These are phyloP conservation scores for Okamejei kenojei DNA, from an alignment of 2,797 vertebrate genomes.

Conservation along the genomic window DNA sequence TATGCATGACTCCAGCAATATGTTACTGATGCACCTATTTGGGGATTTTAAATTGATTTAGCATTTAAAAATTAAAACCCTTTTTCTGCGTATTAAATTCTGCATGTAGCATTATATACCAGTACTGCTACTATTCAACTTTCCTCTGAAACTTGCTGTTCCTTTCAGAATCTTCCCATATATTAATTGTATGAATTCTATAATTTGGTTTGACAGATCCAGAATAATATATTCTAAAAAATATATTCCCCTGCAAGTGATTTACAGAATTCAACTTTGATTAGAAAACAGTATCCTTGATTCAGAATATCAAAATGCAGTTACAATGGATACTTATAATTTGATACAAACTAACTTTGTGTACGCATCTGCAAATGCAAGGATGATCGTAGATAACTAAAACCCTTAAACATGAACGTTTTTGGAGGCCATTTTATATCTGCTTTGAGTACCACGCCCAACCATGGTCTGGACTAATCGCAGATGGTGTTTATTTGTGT, in stretches of 20 bases:
- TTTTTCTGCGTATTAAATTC: neutral
- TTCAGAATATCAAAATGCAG: neutral
- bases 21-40: neutral
- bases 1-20: neutral
- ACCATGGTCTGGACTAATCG: neutral
- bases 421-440: neutral
- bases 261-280: neutral
- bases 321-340: neutral
- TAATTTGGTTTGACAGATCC: neutral
- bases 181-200: neutral
- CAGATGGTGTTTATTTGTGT: neutral
- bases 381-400: neutral
- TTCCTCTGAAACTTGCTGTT: neutral
- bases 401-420: neutral
- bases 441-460: neutral
- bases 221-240: neutral
- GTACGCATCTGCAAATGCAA: neutral
- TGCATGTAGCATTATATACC: neutral
- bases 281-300: neutral
- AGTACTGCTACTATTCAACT: neutral
- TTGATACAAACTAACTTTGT: neutral
- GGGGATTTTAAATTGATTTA: neutral
- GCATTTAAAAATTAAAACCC: neutral
- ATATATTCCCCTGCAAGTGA: neutral
- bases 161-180: neutral